Percentiles rank a stretch among this genome's conserved stretches.
These are phyloP conservation scores for Phalacrocorax aristotelis DNA, from an alignment of 2,113 vertebrate species.

Conservation along the genomic window DNA sequence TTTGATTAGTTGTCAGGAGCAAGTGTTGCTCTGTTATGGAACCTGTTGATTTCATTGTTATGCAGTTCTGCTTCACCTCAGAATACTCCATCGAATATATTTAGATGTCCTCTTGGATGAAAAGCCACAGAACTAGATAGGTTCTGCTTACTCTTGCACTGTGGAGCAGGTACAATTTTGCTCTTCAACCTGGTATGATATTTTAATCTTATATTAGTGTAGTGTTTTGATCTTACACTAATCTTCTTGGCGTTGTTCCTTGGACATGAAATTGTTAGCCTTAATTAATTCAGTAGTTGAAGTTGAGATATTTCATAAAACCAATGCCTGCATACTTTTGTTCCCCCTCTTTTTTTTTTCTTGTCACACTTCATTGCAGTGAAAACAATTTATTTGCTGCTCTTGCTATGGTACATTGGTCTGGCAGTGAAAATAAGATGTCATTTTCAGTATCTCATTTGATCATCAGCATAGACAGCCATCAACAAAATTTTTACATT, in stretches of 20 bases:
- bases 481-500: slow-evolving; percentile 60
- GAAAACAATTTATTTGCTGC: slow-evolving; percentile 31
- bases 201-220: neutral
- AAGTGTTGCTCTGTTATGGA: neutral
- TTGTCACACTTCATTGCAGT: slow-evolving; percentile 4
- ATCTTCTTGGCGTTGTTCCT: neutral
- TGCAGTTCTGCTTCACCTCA: neutral
- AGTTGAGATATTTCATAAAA: neutral
- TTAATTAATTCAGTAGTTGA: neutral
- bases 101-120: neutral
- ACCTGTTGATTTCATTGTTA: neutral
- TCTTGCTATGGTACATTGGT: neutral
- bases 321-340: neutral
- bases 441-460: slow-evolving; percentile 22
- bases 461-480: slow-evolving; percentile 41
- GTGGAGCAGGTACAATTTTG: neutral
- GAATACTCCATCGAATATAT: neutral
- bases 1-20: neutral
- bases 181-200: neutral
- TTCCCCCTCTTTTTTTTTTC: neutral
- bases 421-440: slow-evolving; percentile 45
- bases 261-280: neutral
- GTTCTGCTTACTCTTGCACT: neutral
- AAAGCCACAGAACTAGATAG: neutral
- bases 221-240: neutral